Base-by-base conservation (phyloP, 2,888 invertebrate species). In the Meganola albula region DNA sequence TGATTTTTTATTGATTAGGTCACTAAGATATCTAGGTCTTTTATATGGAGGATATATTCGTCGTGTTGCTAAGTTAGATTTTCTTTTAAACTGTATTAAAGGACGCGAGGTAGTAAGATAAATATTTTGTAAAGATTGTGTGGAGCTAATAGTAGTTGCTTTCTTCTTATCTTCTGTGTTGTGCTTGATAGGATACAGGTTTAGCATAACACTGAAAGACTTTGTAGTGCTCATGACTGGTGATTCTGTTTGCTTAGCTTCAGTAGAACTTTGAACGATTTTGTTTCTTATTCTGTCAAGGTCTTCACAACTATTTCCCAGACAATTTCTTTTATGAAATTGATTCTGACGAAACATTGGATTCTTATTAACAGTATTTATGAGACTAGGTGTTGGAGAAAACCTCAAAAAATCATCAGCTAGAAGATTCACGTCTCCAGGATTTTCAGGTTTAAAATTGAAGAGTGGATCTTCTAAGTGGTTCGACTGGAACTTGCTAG, bases 381-480 rank as follows among this genome's bases (percentile, higher is more conserved):
- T 28, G 22, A 58, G 32, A 31, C 48, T 61, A 5, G 58, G 40
- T 10, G 52, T 53, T 6, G 79, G 78, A n/a, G 75, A 63, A 51
- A 83, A 82, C 41, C 73, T 62, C 4, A 73, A 44, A 34, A 66
- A 69, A 11, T 66, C 64, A 31, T 91, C 88, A 2, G 93, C 92
- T 46, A 93, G 58, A 22, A 93, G 74, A 72, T 93, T 93, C 0
- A 93, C 88, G 34, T 93, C 93, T 18, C 91, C 89, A 0, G 93
- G 92, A 44, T 89, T 90, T 37, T 90, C 89, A 0, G 93, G 93
- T 60, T 92, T 93, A 54, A 88, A 93, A 2, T 86, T 88, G 58
- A 89, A 89, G 43, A 93, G 87, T 10, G 92, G 92, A 62, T 93
- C 93, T 26, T 75, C 65, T 34, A 74, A 65, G 34, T 80, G 78